Base-by-base conservation (phyloP, 2,113 vertebrate species). In the Nicator chloris region DNA sequence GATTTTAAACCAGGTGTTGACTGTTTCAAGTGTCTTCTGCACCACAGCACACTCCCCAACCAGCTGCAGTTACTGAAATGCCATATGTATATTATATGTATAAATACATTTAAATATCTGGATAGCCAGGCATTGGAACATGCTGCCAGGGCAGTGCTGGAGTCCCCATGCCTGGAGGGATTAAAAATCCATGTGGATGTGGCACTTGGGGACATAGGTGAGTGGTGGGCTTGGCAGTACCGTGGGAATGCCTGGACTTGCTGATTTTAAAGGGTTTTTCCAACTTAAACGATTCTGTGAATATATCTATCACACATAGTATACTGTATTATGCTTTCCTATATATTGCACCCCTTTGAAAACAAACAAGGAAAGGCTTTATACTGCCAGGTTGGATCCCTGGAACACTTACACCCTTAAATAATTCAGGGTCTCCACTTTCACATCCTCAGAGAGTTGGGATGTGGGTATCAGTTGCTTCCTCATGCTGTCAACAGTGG, bases 361-460 rank as follows among this genome's bases (percentile, higher is more conserved):
- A 82, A 76, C 10, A 49, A 86, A 28, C 20, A 39, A 37, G 42
- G 30, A 50, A 35, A 80, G 54, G 40, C 23, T 72, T 76, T n/a
- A 28, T 19, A 8, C 31, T 7, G 10, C 51, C 51, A 31, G 39
- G 49, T 2, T 35, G 47, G 49, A 76, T 65, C 82, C 75, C 31
- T n/a, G 44, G 35, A 47, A 84, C 1, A 0, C 24, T 23, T 81
- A 59, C n/a, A 68, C 5, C 3, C 1, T 42, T 76, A 76, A 91
- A 64, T 89, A 94, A 94, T 85, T 80, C 49, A 89, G 11, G 57
- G 45, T 93, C 93, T 93, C 77, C 68, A 20, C 61, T 69, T 87
- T 65, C 73, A 53, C 40, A 20, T 17, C 27, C 44, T 31, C 17
- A 0, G 11, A 4, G 21, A 35, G 3, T 2, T 76, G 27, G 14